Evolutionary conservation across 2,113 vertebrate genomes (phyloP), one percentile per base, ranked within the genome.

Genomic region (Tupaia tana): DNA sequence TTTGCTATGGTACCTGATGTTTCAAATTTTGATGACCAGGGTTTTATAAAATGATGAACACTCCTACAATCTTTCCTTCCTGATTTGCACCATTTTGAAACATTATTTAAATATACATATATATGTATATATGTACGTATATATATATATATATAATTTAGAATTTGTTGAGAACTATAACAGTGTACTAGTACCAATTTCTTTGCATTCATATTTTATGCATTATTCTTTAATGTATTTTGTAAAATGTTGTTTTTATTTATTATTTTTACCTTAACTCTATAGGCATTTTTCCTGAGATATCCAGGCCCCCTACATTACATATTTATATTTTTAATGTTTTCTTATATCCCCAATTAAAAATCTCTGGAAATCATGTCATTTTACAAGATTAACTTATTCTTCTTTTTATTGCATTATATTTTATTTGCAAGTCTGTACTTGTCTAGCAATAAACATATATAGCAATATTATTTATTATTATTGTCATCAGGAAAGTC

Each of bases 341-440:
- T 84, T 29, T 52, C 6, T 77, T 92, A 24, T 58, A 24, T 31
- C 58, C 14, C 3, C 10, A 86, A 81, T 90, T 15, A 43, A 94
- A 90, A 92, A 43, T 66, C 20, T 87, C 96, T 91, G 52, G 91
- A 83, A 92, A 78, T 82, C 11, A 12, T 89, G 24, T 95, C 27
- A 95, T 88, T 89, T 95, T 82, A 52, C 2, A 91, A 70, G 71
- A 96, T 74, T 94, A 93, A 96, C 19, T 78, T 9, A 54, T 92
- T 93, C 63, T 87, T 94, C 18, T 66, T 96, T 96, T 27, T 84
- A 12, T 92, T 90, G 18, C 31, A 91, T 94, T 84, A 87, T 82
- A 52, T 94, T 96, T 82, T 95, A 93, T 93, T 88, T 96, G 80
- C 96, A 98, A 97, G 96, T 93, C 92, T 90, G 70, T 91, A 70